phyloP scores from a whole-genome alignment of 2,797 vertebrate genomes.

The Channallabes apus region DNA sequence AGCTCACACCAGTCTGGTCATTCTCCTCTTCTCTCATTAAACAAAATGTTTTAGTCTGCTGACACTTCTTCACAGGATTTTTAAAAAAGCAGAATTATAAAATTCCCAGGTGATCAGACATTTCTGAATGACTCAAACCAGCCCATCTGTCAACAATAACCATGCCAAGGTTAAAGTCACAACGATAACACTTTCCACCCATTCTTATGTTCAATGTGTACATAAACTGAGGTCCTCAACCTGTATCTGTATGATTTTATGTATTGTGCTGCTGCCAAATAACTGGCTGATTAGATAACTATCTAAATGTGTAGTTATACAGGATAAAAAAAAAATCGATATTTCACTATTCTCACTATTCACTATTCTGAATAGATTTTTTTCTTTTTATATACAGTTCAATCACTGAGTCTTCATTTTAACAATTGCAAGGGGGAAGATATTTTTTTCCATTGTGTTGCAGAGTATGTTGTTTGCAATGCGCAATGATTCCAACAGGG shows the following conservation, averaged over 20 bases:
- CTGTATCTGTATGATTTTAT: not conserved
- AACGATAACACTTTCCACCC: not conserved
- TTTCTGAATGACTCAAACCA: not conserved
- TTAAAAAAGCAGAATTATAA: not conserved
- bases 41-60: not conserved
- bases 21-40: not conserved
- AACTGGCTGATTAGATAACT: not conserved
- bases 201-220: not conserved
- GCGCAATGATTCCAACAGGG: conserved; percentile 27
- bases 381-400: too few species aligned
- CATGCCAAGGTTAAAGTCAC: not conserved
- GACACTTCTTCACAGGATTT: not conserved
- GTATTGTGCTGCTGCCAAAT: too few species aligned
- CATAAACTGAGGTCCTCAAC: not conserved
- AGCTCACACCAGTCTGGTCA: not conserved
- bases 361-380: too few species aligned
- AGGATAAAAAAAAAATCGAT: not conserved
- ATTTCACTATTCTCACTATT: too few species aligned
- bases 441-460: too few species aligned
- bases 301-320: not conserved
- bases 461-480: not conserved
- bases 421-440: too few species aligned
- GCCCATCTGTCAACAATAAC: not conserved
- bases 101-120: not conserved
- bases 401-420: too few species aligned